Conservation (phyloP, 2,113 vertebrate genomes). For the Podocnemis expansa region DNA sequence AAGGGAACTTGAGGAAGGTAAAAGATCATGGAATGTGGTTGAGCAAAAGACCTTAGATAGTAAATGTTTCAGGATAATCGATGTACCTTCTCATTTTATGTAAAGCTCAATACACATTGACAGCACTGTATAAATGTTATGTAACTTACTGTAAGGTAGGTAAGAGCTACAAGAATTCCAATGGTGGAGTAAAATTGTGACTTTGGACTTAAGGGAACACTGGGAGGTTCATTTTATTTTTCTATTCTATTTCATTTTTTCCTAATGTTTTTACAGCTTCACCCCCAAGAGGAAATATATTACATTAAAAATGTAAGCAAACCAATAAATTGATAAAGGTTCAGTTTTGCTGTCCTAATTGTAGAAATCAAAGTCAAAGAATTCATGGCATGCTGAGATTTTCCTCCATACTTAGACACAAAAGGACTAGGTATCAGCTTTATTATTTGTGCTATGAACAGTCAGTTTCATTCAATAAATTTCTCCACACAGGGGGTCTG, state of each 20-base stretch:
- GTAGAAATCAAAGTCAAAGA: not conserved
- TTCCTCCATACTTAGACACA: not conserved
- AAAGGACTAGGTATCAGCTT: not conserved
- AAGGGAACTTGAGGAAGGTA: too few species aligned
- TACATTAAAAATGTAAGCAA: rapidly evolving
- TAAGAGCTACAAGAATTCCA: not conserved
- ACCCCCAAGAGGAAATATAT: not conserved
- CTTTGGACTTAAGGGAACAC: not conserved
- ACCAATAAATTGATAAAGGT: not conserved
- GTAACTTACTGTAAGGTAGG: not conserved
- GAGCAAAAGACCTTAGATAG: not conserved
- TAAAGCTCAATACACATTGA: not conserved
- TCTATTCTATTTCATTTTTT: not conserved
- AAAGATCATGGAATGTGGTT: not conserved
- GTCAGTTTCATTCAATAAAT: slow-evolving; percentile 6
- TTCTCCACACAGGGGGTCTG: not conserved
- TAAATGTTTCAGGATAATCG: not conserved
- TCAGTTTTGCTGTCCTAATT: not conserved
- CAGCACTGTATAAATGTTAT: not conserved
- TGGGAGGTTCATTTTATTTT: not conserved
- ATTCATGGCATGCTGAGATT: not conserved
- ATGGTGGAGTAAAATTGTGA: not conserved
- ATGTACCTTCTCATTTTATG: not conserved
- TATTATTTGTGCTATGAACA: not conserved
- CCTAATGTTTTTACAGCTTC: not conserved